Base-by-base conservation (phyloP, 2,797 vertebrate genomes). In the Uromys caudimaculatus region DNA sequence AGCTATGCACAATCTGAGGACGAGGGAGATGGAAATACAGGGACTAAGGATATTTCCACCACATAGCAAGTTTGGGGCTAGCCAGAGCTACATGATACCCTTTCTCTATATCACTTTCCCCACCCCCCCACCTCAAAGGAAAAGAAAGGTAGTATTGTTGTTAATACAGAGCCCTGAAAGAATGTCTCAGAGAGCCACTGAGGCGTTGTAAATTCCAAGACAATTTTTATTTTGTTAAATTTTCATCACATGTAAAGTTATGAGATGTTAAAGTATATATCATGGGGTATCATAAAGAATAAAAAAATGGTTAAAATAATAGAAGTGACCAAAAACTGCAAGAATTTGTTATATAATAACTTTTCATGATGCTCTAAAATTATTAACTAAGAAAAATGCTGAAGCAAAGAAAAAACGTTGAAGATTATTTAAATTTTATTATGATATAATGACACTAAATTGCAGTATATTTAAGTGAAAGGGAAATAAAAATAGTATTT, bases 341-440 rank as follows among this genome's bases (percentile, higher is more conserved):
- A 64, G 54, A 8, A 14, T 91, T 91, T 78, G 0, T 94, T 97
- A 84, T 44, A 3, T 90, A 90, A 84, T 85, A 47, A 87, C 41
- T 89, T 95, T 92, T 86, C 54, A 19, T 56, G 52, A 8, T 91
- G 24, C 29, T 95, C 50, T 96, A 58, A 94, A 93, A 75, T 93
- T 94, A 73, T 92, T 95, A 90, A 24, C 16, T 73, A 87, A 97
- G 62, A 89, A 82, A 90, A 87, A 67, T 95, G 52, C 44, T 93
- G 35, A 38, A 50, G 14, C 62, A 88, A 94, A 96, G 88, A 92
- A 87, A 81, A 76, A 96, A 77, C 1, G 54, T 67, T 44, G 67
- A 76, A 87, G 88, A 77, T 90, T 90, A 71, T 95, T 96, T 85
- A 90, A 91, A 69, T 91, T 97, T 90, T 95, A 90, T 52, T 97